Conservation (phyloP, 2,797 vertebrate genomes). For the Semotilus atromaculatus region DNA sequence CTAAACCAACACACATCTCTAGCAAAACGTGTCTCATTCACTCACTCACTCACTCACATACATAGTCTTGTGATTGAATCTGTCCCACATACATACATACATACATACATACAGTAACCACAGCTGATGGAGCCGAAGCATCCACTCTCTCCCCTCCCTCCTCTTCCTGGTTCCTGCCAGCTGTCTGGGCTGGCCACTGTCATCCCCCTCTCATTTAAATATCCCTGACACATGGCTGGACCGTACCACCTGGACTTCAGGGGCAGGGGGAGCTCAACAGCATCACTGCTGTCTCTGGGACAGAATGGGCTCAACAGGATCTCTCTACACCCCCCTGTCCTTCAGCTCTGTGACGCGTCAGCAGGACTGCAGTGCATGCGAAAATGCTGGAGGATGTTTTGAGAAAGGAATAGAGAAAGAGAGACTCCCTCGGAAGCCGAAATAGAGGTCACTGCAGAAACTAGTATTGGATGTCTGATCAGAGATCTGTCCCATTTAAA, state of each 20-base stretch:
- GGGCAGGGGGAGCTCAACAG: constrained; percentile 60
- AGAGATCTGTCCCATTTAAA: not conserved
- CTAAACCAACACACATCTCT: constrained; percentile 35
- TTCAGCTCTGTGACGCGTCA: constrained; percentile 59
- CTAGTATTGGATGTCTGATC: not conserved
- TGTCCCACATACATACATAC: constrained; percentile 24
- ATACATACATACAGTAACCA: constrained; percentile 59
- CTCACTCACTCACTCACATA: constrained; percentile 20
- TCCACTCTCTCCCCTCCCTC: constrained; percentile 63
- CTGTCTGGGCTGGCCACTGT: constrained; percentile 79
- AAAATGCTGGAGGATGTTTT: constrained; percentile 45
- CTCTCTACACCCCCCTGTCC: constrained; percentile 42
- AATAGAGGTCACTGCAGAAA: constrained; percentile 27
- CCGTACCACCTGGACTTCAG: constrained; percentile 72
- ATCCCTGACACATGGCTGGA: constrained; percentile 79
- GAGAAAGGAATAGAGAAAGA: constrained; percentile 22
- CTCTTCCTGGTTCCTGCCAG: constrained; percentile 76
- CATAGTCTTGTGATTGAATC: constrained; percentile 20
- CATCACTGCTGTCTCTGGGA: constrained; percentile 53
- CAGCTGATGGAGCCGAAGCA: constrained; percentile 58
- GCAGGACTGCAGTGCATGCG: constrained; percentile 57
- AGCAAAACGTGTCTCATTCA: constrained; percentile 27
- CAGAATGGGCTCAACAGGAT: constrained; percentile 43
- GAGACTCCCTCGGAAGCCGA: constrained; percentile 2
- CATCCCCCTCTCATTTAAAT: constrained; percentile 80